These are phyloP conservation scores for Lamellibrachia luymesi DNA, from an alignment of 1,140 invertebrate genomes.

Conservation along the genomic window DNA sequence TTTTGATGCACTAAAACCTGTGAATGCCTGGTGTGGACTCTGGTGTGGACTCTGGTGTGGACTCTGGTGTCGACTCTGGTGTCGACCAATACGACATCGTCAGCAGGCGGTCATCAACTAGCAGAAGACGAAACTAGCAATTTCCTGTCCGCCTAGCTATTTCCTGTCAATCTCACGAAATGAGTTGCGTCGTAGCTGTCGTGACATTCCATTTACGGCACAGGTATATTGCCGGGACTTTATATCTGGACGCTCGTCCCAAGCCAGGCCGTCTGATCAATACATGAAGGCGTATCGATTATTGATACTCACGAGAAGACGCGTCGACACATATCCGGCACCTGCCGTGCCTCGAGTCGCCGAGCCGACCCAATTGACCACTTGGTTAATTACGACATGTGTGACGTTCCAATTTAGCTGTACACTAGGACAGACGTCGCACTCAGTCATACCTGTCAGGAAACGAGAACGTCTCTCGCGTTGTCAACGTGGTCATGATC, in stretches of 20 bases:
- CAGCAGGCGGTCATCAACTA: too few species aligned
- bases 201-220: neutral
- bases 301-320: neutral
- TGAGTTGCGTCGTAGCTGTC: neutral
- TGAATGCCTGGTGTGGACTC: too few species aligned
- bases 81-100: too few species aligned
- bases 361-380: neutral
- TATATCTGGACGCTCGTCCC: neutral
- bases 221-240: neutral
- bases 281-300: neutral
- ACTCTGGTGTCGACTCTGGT: too few species aligned
- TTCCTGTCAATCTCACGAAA: too few species aligned
- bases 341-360: neutral
- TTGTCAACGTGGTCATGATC: too few species aligned
- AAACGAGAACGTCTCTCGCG: neutral
- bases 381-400: slow-evolving; percentile 1
- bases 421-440: neutral
- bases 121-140: too few species aligned
- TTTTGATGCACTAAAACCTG: too few species aligned
- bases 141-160: too few species aligned
- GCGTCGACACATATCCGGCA: neutral
- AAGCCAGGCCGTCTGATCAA: neutral
- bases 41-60: too few species aligned
- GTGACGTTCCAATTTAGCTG: neutral
- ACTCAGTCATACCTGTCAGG: neutral